Percentiles rank a stretch among this genome's conserved stretches.
These are phyloP conservation scores for Campylomormyrus numenius DNA, from an alignment of 2,113 vertebrate species.

Conservation along the genomic window DNA sequence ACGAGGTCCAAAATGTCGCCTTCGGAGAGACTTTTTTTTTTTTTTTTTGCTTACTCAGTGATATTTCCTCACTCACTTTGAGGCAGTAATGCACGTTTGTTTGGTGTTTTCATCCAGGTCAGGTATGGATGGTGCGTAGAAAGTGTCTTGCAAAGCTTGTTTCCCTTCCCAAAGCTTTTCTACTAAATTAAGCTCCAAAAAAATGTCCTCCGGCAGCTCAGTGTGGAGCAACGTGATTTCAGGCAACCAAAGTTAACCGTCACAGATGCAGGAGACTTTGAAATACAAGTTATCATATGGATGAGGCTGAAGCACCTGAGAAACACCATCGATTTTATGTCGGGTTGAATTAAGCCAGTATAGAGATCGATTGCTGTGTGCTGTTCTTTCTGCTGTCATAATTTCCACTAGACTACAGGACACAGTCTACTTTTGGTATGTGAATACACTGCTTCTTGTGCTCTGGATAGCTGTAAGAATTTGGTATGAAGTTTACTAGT, in stretches of 20 bases:
- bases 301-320: neutral
- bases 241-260: neutral
- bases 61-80: neutral
- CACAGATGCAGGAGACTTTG: neutral
- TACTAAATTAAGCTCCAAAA: neutral
- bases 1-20: neutral
- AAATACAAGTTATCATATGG: neutral
- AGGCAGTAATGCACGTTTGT: neutral
- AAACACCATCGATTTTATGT: neutral
- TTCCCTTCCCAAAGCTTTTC: neutral
- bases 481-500: neutral
- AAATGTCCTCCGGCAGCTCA: neutral
- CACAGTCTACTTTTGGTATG: neutral
- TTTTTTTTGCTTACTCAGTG: neutral
- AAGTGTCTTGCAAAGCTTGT: neutral
- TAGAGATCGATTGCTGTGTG: neutral
- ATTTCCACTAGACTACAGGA: neutral
- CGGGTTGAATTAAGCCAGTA: neutral
- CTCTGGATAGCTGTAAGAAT: neutral
- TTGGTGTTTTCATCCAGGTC: neutral
- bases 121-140: neutral
- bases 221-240: neutral
- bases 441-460: neutral
- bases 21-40: neutral
- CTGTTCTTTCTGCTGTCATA: neutral